Conservation (phyloP, 2,888 invertebrate species). For the Pseudeuparius sepicola region DNA sequence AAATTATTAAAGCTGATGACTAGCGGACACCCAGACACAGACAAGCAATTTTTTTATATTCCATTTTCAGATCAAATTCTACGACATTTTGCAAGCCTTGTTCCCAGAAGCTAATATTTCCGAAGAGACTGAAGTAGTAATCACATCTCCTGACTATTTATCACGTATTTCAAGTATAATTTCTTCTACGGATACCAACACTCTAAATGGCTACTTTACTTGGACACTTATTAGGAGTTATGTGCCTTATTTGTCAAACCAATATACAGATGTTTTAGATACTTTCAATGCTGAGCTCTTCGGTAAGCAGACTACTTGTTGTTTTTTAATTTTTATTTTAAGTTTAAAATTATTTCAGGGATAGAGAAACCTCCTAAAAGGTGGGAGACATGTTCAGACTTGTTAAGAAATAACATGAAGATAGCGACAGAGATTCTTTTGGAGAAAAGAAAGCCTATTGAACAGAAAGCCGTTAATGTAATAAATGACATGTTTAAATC, state of each 20-base stretch:
- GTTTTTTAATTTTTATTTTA: slow-evolving; percentile 2
- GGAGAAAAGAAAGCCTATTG: slow-evolving; percentile 32
- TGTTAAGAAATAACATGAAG: slow-evolving; percentile 41
- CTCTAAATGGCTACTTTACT: slow-evolving; percentile 49
- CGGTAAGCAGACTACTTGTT: slow-evolving; percentile 25
- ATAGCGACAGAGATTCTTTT: slow-evolving; percentile 40
- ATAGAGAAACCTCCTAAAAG: slow-evolving; percentile 30
- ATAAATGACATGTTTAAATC: slow-evolving; percentile 29
- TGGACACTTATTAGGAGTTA: slow-evolving; percentile 47
- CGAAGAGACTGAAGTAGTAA: slow-evolving; percentile 43
- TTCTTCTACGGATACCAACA: slow-evolving; percentile 42
- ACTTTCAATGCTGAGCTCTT: slow-evolving; percentile 31
- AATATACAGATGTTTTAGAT: slow-evolving; percentile 31
- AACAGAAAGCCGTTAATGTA: slow-evolving; percentile 22
- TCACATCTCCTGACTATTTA: slow-evolving; percentile 44
- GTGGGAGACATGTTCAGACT: slow-evolving; percentile 45
- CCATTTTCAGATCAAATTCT: slow-evolving; percentile 38
- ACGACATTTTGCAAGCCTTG: slow-evolving; percentile 41
- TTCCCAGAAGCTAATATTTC: slow-evolving; percentile 41
- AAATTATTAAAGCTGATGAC: no score
- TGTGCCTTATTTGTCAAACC: slow-evolving; percentile 44
- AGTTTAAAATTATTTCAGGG: no score
- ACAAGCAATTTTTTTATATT: background rate
- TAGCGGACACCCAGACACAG: background rate
- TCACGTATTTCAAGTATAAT: slow-evolving; percentile 42